Evolutionary conservation across 2,888 invertebrate genomes (phyloP), one percentile per base, ranked within the genome.

Genomic region (Muscina levida): DNA sequence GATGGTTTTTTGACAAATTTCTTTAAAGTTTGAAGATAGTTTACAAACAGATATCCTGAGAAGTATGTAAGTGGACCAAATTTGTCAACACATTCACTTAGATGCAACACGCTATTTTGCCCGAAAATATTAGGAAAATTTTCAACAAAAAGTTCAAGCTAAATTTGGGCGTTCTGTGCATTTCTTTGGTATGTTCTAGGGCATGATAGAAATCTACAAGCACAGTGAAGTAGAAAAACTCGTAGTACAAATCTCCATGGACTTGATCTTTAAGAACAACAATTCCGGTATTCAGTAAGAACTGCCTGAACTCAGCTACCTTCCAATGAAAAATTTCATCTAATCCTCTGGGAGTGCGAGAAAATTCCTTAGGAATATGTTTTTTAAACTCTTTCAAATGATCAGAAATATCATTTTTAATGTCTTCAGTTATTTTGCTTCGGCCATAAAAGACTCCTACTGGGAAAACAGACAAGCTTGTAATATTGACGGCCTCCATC

Each of bases 91-190:
- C 31, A 31, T 31, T 31, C 31, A 31, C 31, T 62, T 62, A 65
- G 19, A 42, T 65, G 65, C 24, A 72, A 26, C 39, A 73, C 24
- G 48, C 72, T 73, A 15, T 73, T 73, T 26, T 53, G 39, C 37
- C 73, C 67, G 26, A 44, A 73, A 73, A 44, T 73, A 56, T 42
- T 73, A 53, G 5, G 26, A 44, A 73, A 73, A 44, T 73, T 66
- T 42, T 73, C 66, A 10, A 66, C 73, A 48, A 66, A 73, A 42
- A 73, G 44, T 39, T 66, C 26, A 8, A 53, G 37, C 39, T 51
- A 13, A 8, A 15, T 17, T 73, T 59, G 72, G 24, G 51, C 37
- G 22, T 31, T 65, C 39, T 15, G 13, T 24, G 51, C 10, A 73
- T 73, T 73, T 53, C 22, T 53, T 24, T 59, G 11, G 26, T 51